Evolutionary conservation across 1,140 invertebrate genomes (phyloP), one percentile per base, ranked within the genome.

Genomic region (Globodera rostochiensis): DNA sequence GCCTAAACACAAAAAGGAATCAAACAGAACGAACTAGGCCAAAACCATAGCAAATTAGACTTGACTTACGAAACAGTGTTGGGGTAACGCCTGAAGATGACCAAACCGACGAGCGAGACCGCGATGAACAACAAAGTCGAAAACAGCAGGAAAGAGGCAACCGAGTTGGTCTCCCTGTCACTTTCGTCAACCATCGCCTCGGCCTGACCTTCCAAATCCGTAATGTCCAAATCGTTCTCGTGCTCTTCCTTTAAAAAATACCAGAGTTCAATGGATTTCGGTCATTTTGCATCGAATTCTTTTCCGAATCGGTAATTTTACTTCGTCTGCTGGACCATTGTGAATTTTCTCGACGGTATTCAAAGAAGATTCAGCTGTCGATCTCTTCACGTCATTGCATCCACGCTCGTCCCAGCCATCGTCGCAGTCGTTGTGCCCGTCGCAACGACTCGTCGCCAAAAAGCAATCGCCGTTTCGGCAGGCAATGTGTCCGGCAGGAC

Each of bases 401-500:
- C 53, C 74, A 2, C 49, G 13, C 50, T 76, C 74, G 66, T 76
- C 74, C 11, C 57, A 76, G 4, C 74, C 57, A 19, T 76, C 74
- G 46, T 36, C 25, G 8, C 74, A 76, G 46, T 76, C 49, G 4
- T 76, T 13, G 7, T 8, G 45, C 5, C 57, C 57, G 74, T 76
- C 74, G 66, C 74, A 76, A n/a, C 74, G 74, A 45, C 53, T 45
- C 25, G 15, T 53, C 46, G 74, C 74, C 50, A 57, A 76, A n/a
- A 76, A 64, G 66, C 74, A 76, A 21, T 76, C 74, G 6, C 74
- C 74, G 46, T 57, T 57, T 36, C 74, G 74, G 4, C 74, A 76
- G 6, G 66, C 45, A 47, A 76, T 45, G 46, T 60, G 46, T 1
- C 74, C 74, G 15, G 74, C 3, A 36, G 74, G 74, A 19, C 74